Conservation (phyloP, 2,797 vertebrate species). For the Vipera latastei region DNA sequence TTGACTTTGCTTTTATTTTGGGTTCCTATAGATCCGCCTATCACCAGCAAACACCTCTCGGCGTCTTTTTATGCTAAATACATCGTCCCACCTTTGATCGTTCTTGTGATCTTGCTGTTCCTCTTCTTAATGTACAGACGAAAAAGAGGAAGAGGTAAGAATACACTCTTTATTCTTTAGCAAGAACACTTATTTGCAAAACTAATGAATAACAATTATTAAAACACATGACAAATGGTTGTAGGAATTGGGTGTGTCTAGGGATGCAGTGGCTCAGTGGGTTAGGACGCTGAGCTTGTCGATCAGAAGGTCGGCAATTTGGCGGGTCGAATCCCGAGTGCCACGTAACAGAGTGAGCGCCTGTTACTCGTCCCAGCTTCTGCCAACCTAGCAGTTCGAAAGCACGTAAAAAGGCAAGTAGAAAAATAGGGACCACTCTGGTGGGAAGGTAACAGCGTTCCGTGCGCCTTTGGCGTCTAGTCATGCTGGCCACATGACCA, state of each 20-base stretch:
- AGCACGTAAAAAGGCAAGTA: too few relatives aligned
- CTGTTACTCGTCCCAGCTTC: too few relatives aligned
- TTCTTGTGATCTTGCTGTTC: background rate
- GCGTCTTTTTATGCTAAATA: background rate
- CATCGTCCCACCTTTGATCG: background rate
- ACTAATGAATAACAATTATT: background rate
- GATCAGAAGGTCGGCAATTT: too few relatives aligned
- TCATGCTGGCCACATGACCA: too few relatives aligned
- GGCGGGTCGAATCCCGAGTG: too few relatives aligned
- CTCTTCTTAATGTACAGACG: constrained; percentile 31
- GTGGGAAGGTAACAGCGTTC: too few relatives aligned
- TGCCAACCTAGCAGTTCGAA: too few relatives aligned
- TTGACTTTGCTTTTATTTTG: background rate
- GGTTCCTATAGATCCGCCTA: background rate
- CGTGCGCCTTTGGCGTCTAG: too few relatives aligned
- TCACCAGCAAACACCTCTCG: fast-evolving
- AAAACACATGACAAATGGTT: background rate
- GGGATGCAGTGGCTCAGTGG: too few relatives aligned
- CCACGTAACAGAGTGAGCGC: too few relatives aligned
- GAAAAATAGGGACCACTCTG: too few relatives aligned
- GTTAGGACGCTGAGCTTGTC: too few relatives aligned
- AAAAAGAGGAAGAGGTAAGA: constrained; percentile 18
- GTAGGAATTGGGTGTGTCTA: background rate
- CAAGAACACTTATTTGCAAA: background rate
- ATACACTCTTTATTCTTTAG: fast-evolving